Evolutionary conservation across 2,888 invertebrate species (phyloP), one percentile per base, ranked within the genome.

Genomic region (Philereme vetulata): DNA sequence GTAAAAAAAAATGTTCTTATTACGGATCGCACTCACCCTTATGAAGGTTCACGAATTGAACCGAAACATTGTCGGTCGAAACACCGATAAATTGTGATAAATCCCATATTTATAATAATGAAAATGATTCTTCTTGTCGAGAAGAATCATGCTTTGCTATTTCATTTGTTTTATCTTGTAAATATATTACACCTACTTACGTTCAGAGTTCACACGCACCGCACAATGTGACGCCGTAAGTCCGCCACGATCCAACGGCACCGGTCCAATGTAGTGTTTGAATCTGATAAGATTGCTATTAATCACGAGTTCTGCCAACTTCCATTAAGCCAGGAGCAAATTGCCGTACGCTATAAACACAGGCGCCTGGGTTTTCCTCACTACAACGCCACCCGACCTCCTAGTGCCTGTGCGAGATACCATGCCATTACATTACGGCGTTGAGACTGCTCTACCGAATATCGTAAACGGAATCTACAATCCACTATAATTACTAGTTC

Each of bases 201-300:
- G n/a, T n/a, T n/a, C n/a, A n/a, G n/a, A n/a, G n/a, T n/a, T n/a
- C n/a, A 3, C n/a, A n/a, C 42, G 8, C 36, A 44, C 11, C 44
- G 44, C 38, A 43, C 54, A 8, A 51, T 51, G 40, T 51, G 9
- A n/a, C 54, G 32, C 65, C 69, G 74, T 70, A 60, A 73, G 69
- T 74, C 10, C 7, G 21, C 44, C 40, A 42, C 40, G 80, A 83
- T 81, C 76, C 76, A 72, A 67, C 76, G 80, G 21, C 21, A 21
- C 21, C 21, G 21, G 21, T 77, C 78, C 78, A 84, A 81, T 83
- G 78, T 81, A 82, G 80, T 78, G 78, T 74, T 80, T 75, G 79
- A 81, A 85, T 84, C 83, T 81, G 85, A 88, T 84, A 85, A 87
- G 83, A 84, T 85, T 80, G 78, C 81, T 83, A 85, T 88, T 84